Percentiles rank a stretch among this genome's conserved stretches.
These are phyloP conservation scores for Anthopleura sola DNA, from an alignment of 64 coral and sea anemone genomes.

Conservation along the genomic window DNA sequence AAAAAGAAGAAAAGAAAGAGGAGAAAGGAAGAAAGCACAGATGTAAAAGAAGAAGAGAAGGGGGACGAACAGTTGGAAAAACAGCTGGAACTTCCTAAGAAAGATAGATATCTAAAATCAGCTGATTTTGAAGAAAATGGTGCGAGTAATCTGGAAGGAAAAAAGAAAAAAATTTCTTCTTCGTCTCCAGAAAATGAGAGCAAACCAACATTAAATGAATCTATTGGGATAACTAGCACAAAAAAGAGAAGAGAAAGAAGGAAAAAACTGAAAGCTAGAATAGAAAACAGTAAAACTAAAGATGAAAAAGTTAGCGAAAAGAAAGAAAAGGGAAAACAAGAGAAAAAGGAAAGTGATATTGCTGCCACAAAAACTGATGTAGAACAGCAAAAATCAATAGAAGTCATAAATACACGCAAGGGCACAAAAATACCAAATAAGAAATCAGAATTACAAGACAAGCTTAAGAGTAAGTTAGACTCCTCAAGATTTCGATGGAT, in stretches of 20 bases:
- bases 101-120: neutral
- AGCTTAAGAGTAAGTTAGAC: conserved; percentile 80
- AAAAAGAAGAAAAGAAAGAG: conserved; percentile 29
- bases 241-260: conserved; percentile 2
- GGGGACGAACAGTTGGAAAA: neutral
- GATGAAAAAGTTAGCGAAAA: conserved; percentile 33
- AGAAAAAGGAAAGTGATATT: neutral
- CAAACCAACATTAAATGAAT: neutral
- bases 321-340: conserved; percentile 30
- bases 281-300: conserved; percentile 5
- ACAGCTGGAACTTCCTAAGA: neutral
- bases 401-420: neutral
- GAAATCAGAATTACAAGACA: conserved; percentile 63
- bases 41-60: neutral
- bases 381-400: neutral
- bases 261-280: neutral
- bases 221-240: neutral
- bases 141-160: neutral
- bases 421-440: neutral
- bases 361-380: neutral
- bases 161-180: neutral
- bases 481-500: conserved; percentile 93
- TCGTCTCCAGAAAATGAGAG: neutral
- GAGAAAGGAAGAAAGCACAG: neutral
- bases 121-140: neutral